Evolutionary conservation across 1,140 invertebrate genomes (phyloP), one percentile per base, ranked within the genome.

Genomic region (Brachionus rotundiformis): DNA sequence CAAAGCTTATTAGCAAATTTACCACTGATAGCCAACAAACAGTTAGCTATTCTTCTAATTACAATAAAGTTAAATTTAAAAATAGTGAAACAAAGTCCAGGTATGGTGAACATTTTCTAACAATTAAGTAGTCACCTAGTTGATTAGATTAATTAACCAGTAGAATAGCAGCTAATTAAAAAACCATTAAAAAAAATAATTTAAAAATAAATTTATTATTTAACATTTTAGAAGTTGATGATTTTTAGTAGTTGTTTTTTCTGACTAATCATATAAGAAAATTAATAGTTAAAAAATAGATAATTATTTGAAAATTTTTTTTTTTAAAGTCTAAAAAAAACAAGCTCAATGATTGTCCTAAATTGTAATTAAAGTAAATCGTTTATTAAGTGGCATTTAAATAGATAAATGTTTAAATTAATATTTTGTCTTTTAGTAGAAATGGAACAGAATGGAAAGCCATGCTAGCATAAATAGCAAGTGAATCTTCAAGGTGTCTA

Each of bases 331-430:
- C 90, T 91, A 90, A 91, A 90, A 89, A 90, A 90, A 86, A 90
- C 90, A 90, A 91, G 89, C 87, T 91, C 90, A 86, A 86, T 91
- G 88, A 90, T 90, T 87, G 89, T 90, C 86, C 90, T 91, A 88
- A 90, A 87, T 86, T 63, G 25, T 63, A 27, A 63, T 68, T 33
- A 68, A 33, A 33, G 27, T 36, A 68, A n/a, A n/a, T n/a, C n/a
- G n/a, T 33, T 8, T 36, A 68, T 68, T 68, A 39, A 39, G 63
- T 68, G 31, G 63, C 63, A 33, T 29, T 27, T 63, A 25, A 31
- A 2, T 13, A 3, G 7, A 1, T 8, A 16, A 59, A 27, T 65
- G 23, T 13, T 3, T 41, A 63, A 16, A 25, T 11, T 61, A 23
- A 27, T 33, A 36, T 68, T 68, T 33, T 68, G 13, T 68, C 36